Conservation (phyloP, 37 sponge, comb jelly and placozoan genomes). For the Chondrosia reniformis region DNA sequence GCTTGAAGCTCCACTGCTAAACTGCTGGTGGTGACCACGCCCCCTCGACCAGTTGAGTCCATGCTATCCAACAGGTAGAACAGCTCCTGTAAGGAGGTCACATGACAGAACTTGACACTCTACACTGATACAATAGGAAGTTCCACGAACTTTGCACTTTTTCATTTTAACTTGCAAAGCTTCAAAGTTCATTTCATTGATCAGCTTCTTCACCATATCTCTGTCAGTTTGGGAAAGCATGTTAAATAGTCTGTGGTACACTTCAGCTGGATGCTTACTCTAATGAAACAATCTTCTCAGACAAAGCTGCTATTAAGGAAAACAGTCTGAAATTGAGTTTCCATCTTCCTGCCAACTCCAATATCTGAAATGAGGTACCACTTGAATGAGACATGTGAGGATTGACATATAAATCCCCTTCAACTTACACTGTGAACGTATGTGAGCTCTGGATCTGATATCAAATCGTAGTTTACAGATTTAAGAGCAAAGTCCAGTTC, state of each 20-base stretch:
- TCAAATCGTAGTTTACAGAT: constrained; percentile 84
- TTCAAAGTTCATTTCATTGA: constrained; percentile 79
- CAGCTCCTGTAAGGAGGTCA: constrained; percentile 49
- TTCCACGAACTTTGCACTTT: constrained; percentile 84
- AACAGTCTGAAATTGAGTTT: constrained; percentile 80
- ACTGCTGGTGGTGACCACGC: constrained; percentile 71
- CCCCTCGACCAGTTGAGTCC: constrained; percentile 48
- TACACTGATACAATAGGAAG: too few relatives aligned
- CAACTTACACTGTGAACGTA: constrained; percentile 71
- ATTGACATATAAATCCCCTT: neutral
- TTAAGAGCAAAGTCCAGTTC: constrained; percentile 90
- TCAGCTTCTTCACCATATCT: constrained; percentile 85
- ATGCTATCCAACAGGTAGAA: constrained; percentile 77
- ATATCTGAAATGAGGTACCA: constrained; percentile 31
- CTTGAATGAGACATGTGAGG: neutral
- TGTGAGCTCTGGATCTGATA: constrained; percentile 71
- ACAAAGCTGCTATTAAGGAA: constrained; percentile 81
- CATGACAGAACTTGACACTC: neutral
- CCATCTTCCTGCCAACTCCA: constrained; percentile 77
- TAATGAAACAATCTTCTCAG: constrained; percentile 85
- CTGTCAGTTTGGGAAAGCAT: constrained; percentile 10
- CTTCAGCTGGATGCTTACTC: constrained; percentile 52
- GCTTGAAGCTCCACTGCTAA: constrained; percentile 86
- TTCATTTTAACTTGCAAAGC: constrained; percentile 83
- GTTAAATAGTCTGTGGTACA: neutral